A percentile compares a stretch with the other conserved stretches of the same genome.
phyloP scores from a whole-genome alignment of 2,797 vertebrate genomes.

The Phalloptychus januarius region DNA sequence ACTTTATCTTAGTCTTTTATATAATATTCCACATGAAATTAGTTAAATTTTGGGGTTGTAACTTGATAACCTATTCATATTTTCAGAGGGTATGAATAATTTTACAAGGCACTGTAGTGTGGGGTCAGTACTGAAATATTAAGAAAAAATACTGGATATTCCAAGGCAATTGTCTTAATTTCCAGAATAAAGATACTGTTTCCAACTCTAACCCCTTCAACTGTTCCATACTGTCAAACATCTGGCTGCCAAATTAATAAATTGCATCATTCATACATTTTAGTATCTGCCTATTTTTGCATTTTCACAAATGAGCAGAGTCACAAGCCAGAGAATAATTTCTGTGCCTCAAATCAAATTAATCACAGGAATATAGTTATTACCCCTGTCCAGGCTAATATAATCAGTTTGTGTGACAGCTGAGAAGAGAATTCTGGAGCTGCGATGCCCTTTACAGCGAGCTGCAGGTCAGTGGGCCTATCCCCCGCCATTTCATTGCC shows the following conservation, averaged over 20 bases:
- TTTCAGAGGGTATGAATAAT: neutral
- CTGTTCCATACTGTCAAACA: neutral
- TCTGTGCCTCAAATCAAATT: slow-evolving; percentile 55
- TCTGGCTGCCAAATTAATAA: slow-evolving; percentile 22
- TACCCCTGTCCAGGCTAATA: slow-evolving; percentile 42
- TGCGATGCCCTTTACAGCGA: slow-evolving; percentile 58
- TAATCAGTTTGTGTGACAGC: slow-evolving; percentile 57
- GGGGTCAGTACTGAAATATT: slow-evolving; percentile 48
- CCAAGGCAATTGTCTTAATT: neutral
- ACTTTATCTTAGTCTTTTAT: neutral
- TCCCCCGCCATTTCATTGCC: slow-evolving; percentile 56
- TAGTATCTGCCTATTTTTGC: slow-evolving; percentile 25
- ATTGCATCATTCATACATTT: slow-evolving; percentile 12
- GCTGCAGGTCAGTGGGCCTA: slow-evolving; percentile 44
- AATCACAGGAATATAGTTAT: slow-evolving; percentile 56
- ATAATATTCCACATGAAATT: neutral
- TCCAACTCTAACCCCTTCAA: neutral
- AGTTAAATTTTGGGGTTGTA: neutral
- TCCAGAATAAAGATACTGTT: slow-evolving; percentile 10
- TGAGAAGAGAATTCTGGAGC: slow-evolving; percentile 48
- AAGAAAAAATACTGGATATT: slow-evolving; percentile 3
- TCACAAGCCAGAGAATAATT: slow-evolving; percentile 54
- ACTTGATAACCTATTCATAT: neutral
- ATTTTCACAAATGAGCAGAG: slow-evolving; percentile 36
- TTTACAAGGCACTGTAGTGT: slow-evolving; percentile 12